phyloP scores from a whole-genome alignment of 2,113 vertebrate species.

The Poeciliopsis prolifica region DNA sequence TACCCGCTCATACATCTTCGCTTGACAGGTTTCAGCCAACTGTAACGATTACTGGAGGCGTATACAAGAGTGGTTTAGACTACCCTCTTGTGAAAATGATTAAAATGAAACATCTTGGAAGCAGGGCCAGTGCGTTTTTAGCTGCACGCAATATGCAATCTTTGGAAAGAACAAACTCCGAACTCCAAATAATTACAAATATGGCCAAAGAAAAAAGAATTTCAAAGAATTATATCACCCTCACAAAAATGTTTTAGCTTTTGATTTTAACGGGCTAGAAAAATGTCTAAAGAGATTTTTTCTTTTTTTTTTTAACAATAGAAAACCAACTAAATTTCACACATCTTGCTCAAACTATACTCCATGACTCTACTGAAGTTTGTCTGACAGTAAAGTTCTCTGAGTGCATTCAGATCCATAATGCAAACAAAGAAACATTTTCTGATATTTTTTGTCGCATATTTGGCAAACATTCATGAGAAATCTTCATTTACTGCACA shows the following conservation, averaged over 20 bases:
- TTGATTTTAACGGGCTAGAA: slow-evolving; percentile 11
- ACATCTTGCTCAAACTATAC: slow-evolving; percentile 53
- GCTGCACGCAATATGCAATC: slow-evolving; percentile 35
- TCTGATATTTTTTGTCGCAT: slow-evolving; percentile 57
- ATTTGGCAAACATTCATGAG: slow-evolving; percentile 25
- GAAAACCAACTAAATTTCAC: slow-evolving; percentile 31
- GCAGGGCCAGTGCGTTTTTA: slow-evolving; percentile 46
- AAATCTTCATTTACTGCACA: not conserved
- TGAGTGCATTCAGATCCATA: slow-evolving; percentile 41
- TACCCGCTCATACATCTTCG: slow-evolving; percentile 79
- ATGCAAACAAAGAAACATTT: slow-evolving; percentile 48
- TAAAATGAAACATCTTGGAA: slow-evolving; percentile 60
- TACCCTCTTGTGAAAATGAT: slow-evolving; percentile 65
- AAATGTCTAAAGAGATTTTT: slow-evolving; percentile 16
- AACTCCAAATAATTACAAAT: slow-evolving; percentile 43
- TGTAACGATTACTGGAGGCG: slow-evolving; percentile 73
- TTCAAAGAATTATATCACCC: no score
- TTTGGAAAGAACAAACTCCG: slow-evolving; percentile 21
- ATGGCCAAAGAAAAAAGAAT: not conserved
- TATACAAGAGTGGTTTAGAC: slow-evolving; percentile 68
- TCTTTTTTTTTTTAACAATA: not conserved
- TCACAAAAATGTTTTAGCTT: slow-evolving; percentile 6
- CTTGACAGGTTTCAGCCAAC: slow-evolving; percentile 81
- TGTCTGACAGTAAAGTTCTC: slow-evolving; percentile 64
- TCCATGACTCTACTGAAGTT: slow-evolving; percentile 68